Evolutionary conservation across 1,140 invertebrate genomes (phyloP), one percentile per base, ranked within the genome.

Genomic region (Drosophila arawakana): DNA sequence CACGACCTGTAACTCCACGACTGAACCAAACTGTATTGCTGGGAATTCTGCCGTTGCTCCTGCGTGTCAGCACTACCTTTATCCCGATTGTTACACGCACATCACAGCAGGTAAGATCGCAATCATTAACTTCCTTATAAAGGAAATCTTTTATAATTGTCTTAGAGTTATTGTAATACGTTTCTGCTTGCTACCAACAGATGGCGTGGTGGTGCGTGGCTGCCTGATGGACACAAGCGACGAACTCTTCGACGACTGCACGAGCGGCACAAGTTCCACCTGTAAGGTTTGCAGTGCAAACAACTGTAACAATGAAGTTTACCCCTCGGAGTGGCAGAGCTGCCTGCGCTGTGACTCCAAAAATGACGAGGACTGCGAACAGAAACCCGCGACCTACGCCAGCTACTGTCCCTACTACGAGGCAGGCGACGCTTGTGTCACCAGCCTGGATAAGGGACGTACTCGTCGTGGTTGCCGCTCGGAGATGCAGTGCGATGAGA

Each of bases 341-440:
- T 91, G 90, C 18, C 34, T 83, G 44, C 85, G 74, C 21, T 91
- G 90, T 57, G 82, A 91, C n/a, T 91, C 90, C 25, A 18, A 13
- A 11, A 62, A 7, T 4, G 80, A 90, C 35, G 67, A 30, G 0
- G 37, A 78, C 34, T 91, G 90, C 39, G 85, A 58, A 3, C 55
- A 71, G 34, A 60, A 47, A 6, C 82, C 90, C 0, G 6, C 55
- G 2, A 13, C 43, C 52, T 91, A 76, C 21, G 70, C 67, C 35
- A 70, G 57, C 15, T 71, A 88, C 6, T 91, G 90, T 7, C 47
- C 68, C 8, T 35, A 18, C 13, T 91, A 91, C 7, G 46, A 57
- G 7, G 7, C 61, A 6, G 63, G 66, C 6, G 90, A 91, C 18
- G 44, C 0, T n/a, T 91, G 90, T 35, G 85, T 80, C 3, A 84